phyloP scores from a whole-genome alignment of 1,140 invertebrate species.

The Temnothorax curvispinosus region DNA sequence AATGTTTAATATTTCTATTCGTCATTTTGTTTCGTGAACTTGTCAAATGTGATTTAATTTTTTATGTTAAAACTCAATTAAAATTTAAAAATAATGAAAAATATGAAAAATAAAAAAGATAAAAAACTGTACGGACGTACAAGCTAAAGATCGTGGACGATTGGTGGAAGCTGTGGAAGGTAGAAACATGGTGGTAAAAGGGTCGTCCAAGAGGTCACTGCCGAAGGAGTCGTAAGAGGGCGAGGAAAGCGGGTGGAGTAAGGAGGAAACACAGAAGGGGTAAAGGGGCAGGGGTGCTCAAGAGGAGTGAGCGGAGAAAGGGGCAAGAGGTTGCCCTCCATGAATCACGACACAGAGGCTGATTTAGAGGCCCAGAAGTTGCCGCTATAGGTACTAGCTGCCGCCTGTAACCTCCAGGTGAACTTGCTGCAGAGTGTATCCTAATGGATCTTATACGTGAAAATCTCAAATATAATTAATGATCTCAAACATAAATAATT shows the following conservation, averaged over 20 bases:
- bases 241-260: constrained; percentile 70
- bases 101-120: constrained; percentile 6
- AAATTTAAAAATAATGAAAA: background rate
- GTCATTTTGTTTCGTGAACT: background rate
- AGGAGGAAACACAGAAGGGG: constrained; percentile 64
- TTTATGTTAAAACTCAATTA: background rate
- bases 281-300: constrained; percentile 60
- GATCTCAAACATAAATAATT: background rate
- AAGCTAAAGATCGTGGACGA: constrained; percentile 72
- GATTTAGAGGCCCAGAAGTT: constrained; percentile 85
- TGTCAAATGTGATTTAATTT: background rate
- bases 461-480: constrained; percentile 48
- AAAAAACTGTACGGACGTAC: constrained; percentile 64
- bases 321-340: constrained; percentile 81
- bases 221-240: constrained; percentile 79
- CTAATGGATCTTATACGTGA: constrained; percentile 59
- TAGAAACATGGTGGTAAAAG: constrained; percentile 79
- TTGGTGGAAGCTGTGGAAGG: constrained; percentile 66
- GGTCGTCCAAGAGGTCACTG: constrained; percentile 82
- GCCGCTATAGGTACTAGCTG: constrained; percentile 81
- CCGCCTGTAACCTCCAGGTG: constrained; percentile 79
- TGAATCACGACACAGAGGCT: constrained; percentile 84
- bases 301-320: constrained; percentile 55
- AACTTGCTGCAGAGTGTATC: constrained; percentile 77
- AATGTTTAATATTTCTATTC: background rate